phyloP scores from a whole-genome alignment of 2,888 invertebrate genomes.

The Metallyticus violacea region DNA sequence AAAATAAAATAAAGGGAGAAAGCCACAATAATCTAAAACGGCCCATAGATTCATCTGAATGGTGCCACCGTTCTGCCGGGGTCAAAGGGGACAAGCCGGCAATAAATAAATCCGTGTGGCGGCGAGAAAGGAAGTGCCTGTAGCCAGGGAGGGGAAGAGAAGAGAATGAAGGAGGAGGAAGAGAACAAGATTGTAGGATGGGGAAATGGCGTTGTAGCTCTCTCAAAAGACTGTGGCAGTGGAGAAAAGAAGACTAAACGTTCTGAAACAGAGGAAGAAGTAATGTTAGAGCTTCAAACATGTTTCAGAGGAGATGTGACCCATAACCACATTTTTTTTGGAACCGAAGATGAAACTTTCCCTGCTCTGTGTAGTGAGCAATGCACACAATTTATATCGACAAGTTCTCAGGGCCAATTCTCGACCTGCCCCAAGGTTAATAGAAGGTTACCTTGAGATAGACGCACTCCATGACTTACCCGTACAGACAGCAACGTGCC shows the following conservation, averaged over 20 bases:
- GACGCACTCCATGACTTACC: too few relatives aligned
- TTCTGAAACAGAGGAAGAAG: neutral
- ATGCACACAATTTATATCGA: too few relatives aligned
- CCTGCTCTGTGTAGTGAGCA: neutral
- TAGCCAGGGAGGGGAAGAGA: too few relatives aligned
- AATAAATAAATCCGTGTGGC: constrained; percentile 27
- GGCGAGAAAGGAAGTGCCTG: constrained; percentile 16
- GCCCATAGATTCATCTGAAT: constrained; percentile 31
- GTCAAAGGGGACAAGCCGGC: constrained; percentile 25
- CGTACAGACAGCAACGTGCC: too few relatives aligned
- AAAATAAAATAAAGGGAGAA: constrained; percentile 24
- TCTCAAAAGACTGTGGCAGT: neutral
- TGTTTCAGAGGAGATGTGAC: neutral
- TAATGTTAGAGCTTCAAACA: neutral
- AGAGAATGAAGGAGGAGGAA: neutral
- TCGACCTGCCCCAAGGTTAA: neutral
- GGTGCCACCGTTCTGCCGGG: constrained; percentile 29
- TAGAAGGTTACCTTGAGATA: neutral
- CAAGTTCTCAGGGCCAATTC: too few relatives aligned
- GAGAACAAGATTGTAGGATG: constrained; percentile 7
- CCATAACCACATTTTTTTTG: neutral
- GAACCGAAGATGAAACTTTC: neutral
- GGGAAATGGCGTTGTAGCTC: neutral
- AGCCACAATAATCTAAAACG: constrained; percentile 30
- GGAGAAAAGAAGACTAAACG: neutral